These are phyloP conservation scores for Illadopsis cleaveri DNA, from an alignment of 2,113 vertebrate genomes.

Conservation along the genomic window DNA sequence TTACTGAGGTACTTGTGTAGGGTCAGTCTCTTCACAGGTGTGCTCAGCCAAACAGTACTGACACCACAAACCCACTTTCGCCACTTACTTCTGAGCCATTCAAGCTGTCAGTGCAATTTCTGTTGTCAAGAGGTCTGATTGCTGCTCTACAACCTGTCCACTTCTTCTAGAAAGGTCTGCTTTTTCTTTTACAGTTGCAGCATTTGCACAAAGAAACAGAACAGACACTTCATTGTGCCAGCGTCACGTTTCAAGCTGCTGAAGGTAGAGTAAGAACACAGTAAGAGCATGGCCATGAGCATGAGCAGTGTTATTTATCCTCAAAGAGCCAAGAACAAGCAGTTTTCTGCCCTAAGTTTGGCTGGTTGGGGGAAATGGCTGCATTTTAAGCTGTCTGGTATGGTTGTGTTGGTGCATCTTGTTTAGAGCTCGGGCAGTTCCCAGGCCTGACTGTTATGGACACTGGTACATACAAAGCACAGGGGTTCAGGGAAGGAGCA, in stretches of 20 bases:
- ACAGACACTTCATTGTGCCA: slow-evolving; percentile 92
- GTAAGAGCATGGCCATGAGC: background rate
- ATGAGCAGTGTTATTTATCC: background rate
- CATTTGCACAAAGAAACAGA: slow-evolving; percentile 96
- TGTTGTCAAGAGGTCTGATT: background rate
- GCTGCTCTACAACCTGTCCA: background rate
- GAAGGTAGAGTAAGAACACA: slow-evolving; percentile 77
- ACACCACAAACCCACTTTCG: background rate
- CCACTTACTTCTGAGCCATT: background rate
- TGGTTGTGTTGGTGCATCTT: background rate
- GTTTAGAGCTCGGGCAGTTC: background rate
- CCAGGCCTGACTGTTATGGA: background rate
- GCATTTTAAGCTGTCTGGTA: background rate
- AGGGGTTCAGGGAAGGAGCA: background rate
- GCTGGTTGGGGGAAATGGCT: background rate
- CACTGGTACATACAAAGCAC: fast-evolving
- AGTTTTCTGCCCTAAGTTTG: background rate
- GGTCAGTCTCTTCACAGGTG: background rate
- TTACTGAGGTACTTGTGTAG: background rate
- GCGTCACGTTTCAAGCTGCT: slow-evolving; percentile 86
- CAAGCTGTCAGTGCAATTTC: background rate
- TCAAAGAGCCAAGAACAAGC: background rate
- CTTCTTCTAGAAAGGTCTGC: background rate
- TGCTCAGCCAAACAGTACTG: background rate
- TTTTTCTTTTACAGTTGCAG: slow-evolving; percentile 85